Conservation (phyloP, 2,888 invertebrate genomes). For the Spilosoma lubricipeda region DNA sequence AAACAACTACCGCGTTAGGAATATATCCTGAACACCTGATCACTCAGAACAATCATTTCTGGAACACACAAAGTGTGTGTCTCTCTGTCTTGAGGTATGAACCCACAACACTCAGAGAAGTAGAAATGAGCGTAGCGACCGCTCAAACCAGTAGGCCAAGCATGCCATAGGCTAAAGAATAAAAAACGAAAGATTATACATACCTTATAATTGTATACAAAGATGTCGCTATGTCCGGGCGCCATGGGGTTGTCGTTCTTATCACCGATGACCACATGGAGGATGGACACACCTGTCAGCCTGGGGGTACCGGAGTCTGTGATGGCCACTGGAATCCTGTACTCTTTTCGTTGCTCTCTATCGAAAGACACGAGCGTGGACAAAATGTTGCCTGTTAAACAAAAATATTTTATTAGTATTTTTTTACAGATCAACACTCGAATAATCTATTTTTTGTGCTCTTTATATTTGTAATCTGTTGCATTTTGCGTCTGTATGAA, state of each 20-base stretch:
- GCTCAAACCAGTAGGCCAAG: no score
- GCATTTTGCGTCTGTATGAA: not conserved
- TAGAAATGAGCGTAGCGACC: no score
- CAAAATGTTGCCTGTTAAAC: constrained; percentile 86
- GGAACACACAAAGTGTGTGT: no score
- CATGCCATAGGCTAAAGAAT: not conserved
- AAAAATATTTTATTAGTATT: not conserved
- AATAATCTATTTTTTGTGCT: no score
- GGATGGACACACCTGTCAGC: constrained; percentile 92
- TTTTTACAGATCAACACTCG: not conserved
- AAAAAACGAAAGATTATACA: constrained; percentile 11
- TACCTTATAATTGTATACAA: constrained; percentile 97
- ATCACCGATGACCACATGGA: constrained; percentile 97
- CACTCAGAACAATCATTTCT: no score
- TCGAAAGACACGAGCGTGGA: constrained; percentile 92
- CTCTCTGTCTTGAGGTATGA: no score
- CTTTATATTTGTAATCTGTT: no score
- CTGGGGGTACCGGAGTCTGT: constrained; percentile 93
- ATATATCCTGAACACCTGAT: no score
- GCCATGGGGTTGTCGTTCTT: constrained; percentile 96
- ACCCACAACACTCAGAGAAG: no score
- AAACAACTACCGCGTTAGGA: no score
- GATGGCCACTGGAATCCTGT: constrained; percentile 95
- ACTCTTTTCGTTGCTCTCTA: constrained; percentile 94
- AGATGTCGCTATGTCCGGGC: constrained; percentile 95